Conservation (phyloP, 2,113 vertebrate genomes). For the Vulpes lagopus region DNA sequence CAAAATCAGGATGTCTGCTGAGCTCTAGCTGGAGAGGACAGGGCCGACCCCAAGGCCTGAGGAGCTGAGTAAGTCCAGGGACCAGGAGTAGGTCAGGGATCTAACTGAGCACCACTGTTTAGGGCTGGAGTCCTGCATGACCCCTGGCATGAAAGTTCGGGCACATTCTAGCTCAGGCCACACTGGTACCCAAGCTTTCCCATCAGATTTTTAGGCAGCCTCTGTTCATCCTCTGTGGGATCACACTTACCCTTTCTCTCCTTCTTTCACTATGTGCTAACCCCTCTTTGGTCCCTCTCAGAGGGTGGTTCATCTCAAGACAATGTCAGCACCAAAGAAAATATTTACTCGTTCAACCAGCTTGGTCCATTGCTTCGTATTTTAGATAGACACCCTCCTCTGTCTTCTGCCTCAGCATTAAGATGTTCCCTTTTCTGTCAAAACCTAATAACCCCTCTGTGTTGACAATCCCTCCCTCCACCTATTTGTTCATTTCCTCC, state of each 20-base stretch:
- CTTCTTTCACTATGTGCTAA: not conserved
- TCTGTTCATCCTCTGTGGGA: not conserved
- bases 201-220: not conserved
- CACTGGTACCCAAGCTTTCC: not conserved
- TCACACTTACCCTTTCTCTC: not conserved
- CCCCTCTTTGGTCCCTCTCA: not conserved
- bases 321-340: not conserved
- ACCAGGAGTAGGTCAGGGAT: not conserved
- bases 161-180: not conserved
- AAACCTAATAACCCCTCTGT: not conserved
- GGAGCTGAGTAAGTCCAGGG: not conserved
- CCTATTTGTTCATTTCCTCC: not conserved
- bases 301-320: not conserved
- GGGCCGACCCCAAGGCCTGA: not conserved
- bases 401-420: slow-evolving; percentile 39
- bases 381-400: not conserved
- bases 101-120: not conserved
- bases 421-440: not conserved
- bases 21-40: not conserved
- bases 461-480: not conserved
- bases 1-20: not conserved
- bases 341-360: not conserved
- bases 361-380: not conserved
- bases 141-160: not conserved
- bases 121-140: not conserved